Conservation (phyloP, 2,888 invertebrate species). For the Tetranychus piercei region DNA sequence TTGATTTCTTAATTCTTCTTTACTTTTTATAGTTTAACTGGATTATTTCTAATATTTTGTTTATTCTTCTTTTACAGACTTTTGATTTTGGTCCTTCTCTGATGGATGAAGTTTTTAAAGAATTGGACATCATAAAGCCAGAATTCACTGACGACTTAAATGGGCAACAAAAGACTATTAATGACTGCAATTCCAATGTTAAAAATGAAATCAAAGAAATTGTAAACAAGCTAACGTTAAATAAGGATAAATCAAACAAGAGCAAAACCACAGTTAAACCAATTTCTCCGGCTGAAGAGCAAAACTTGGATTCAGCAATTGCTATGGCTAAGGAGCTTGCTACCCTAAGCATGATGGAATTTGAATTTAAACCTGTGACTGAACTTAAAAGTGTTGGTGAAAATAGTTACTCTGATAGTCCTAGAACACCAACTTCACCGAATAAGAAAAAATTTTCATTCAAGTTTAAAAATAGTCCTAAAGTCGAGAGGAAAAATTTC, state of each 20-base stretch:
- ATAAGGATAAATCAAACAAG: slow-evolving; percentile 33
- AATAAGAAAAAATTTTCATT: slow-evolving; percentile 63
- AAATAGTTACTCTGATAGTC: slow-evolving; percentile 28
- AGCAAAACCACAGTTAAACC: slow-evolving; percentile 54
- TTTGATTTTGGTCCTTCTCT: slow-evolving; percentile 55
- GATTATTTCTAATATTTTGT: too few species aligned
- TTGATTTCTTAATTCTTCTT: too few species aligned
- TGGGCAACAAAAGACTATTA: slow-evolving; percentile 26
- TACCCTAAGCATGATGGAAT: slow-evolving; percentile 36
- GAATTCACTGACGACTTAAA: slow-evolving; percentile 26
- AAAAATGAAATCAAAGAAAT: slow-evolving; percentile 51
- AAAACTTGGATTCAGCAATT: slow-evolving; percentile 73
- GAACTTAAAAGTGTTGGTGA: slow-evolving; percentile 20
- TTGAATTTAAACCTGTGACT: slow-evolving; percentile 21
- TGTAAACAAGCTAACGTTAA: slow-evolving; percentile 22
- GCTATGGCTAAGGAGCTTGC: slow-evolving; percentile 81
- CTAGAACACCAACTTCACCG: slow-evolving; percentile 43
- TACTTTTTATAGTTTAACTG: too few species aligned
- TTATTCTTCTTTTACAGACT: slow-evolving; percentile 7
- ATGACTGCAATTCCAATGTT: slow-evolving; percentile 39
- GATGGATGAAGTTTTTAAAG: slow-evolving; percentile 69
- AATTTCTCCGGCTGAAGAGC: slow-evolving; percentile 79
- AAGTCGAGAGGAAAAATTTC: slow-evolving; percentile 60
- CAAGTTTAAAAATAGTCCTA: slow-evolving; percentile 43
- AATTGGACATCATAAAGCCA: slow-evolving; percentile 30